These are phyloP conservation scores for Tenodera sinensis DNA, from an alignment of 2,888 invertebrate genomes.

Conservation along the genomic window DNA sequence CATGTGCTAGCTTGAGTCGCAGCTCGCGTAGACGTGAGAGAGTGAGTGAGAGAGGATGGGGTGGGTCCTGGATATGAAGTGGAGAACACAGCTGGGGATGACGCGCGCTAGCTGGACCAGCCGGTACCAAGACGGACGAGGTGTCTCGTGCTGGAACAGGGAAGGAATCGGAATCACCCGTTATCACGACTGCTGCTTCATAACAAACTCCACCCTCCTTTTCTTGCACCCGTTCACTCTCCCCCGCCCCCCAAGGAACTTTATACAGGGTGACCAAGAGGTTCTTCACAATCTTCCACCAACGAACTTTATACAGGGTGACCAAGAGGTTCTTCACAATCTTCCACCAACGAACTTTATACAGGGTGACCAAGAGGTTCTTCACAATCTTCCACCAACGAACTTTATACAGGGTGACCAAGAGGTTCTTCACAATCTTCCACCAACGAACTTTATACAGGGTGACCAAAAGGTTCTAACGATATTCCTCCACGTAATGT, in stretches of 20 bases:
- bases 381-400: neutral
- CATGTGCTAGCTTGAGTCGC: neutral
- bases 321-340: too few species aligned
- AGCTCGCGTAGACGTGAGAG: neutral
- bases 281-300: neutral
- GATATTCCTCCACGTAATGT: too few species aligned
- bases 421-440: too few species aligned
- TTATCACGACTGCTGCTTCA: neutral
- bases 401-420: too few species aligned
- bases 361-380: too few species aligned
- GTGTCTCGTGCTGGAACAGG: conserved; percentile 1
- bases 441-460: too few species aligned
- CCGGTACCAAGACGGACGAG: conserved; percentile 24
- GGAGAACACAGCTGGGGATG: conserved; percentile 20
- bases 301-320: too few species aligned
- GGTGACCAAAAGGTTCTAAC: too few species aligned
- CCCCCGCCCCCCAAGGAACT: neutral
- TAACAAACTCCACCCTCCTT: neutral
- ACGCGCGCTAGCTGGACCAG: conserved; percentile 11
- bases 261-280: neutral
- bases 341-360: too few species aligned
- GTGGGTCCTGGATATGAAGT: conserved; percentile 15
- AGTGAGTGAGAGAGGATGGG: conserved; percentile 1
- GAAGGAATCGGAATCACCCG: conserved; percentile 7
- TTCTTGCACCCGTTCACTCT: neutral